These are phyloP conservation scores for Empis stercorea DNA, from an alignment of 2,888 invertebrate species.

Conservation along the genomic window DNA sequence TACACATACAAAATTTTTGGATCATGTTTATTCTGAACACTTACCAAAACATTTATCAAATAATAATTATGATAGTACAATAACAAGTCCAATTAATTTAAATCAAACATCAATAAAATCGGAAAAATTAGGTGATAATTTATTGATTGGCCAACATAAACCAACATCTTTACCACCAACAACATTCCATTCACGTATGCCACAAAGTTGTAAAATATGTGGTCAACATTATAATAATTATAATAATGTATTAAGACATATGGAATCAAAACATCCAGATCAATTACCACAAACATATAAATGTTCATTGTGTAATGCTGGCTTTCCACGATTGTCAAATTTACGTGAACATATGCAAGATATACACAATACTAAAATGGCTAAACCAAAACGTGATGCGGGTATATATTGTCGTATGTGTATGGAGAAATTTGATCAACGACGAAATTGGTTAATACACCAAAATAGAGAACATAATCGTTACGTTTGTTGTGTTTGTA, in stretches of 20 bases:
- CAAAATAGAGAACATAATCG: conserved; percentile 10
- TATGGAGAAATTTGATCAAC: conserved; percentile 9
- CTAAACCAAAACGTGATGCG: not conserved
- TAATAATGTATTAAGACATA: conserved; percentile 35
- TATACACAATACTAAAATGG: conserved; percentile 26
- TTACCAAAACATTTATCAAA: conserved; percentile 11
- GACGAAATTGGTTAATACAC: conserved; percentile 15
- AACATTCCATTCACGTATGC: conserved; percentile 23
- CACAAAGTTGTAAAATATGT: conserved; percentile 35
- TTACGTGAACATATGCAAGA: conserved; percentile 34
- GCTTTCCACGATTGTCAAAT: conserved; percentile 34
- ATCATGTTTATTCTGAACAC: conserved; percentile 35
- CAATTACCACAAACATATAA: conserved; percentile 35
- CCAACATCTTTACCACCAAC: not conserved
- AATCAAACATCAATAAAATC: not conserved
- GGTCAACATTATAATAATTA: conserved; percentile 36
- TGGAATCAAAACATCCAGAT: conserved; percentile 37
- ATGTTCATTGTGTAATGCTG: conserved; percentile 31
- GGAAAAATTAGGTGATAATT: not conserved
- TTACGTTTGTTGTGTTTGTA: conserved; percentile 14
- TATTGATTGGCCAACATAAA: not conserved
- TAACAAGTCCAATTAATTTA: not conserved
- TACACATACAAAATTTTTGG: conserved; percentile 33
- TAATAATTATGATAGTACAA: not conserved
- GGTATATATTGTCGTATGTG: conserved; percentile 8